Base-by-base conservation (phyloP, 2,113 vertebrate species). In the Elephas maximus region DNA sequence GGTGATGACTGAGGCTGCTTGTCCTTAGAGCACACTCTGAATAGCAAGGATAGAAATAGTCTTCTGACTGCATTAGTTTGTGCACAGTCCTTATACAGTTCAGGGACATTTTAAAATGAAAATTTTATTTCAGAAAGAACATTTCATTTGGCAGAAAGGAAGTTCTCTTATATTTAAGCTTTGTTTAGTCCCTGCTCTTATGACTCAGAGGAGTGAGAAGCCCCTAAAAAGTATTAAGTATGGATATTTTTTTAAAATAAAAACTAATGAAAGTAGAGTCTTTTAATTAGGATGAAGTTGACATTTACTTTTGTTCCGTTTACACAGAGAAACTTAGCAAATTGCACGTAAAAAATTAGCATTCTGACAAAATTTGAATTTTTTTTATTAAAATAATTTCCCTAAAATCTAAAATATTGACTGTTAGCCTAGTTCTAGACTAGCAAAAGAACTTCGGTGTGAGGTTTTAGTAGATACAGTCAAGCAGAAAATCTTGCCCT, bases 271-370 rank as follows among this genome's bases (percentile, higher is more conserved):
- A 74, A 26, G 93, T 81, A 57, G 65, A 95, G 37, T 24, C 44
- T 71, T 93, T 82, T 90, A 79, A 96, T 77, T 69, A 69, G 24
- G 89, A 65, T 20, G 37, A 82, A 94, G 84, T 12, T 26, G 45
- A 94, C 95, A 71, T 93, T 95, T 86, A 90, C 12, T 57, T 91
- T 97, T 91, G 14, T 83, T 89, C 30, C 44, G 90, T 26, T 90
- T 95, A 26, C 53, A n/a, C 37, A 23, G 81, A 84, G 48, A 79
- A 65, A 8, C 4, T 86, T 41, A 78, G 48, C 2, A 96, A 80
- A 77, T 89, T 69, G 88, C 15, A 30, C 76, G 8, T 7, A 93
- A 93, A 90, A 73, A 91, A 28, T 89, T 76, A 91, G 6, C 33
- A 86, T 77, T 91, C 8, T 93, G 51, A 83, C 74, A 93, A 73